Evolutionary conservation across 2,113 vertebrate genomes (phyloP), one percentile per base, ranked within the genome.

Genomic region (Corynorhinus townsendii): DNA sequence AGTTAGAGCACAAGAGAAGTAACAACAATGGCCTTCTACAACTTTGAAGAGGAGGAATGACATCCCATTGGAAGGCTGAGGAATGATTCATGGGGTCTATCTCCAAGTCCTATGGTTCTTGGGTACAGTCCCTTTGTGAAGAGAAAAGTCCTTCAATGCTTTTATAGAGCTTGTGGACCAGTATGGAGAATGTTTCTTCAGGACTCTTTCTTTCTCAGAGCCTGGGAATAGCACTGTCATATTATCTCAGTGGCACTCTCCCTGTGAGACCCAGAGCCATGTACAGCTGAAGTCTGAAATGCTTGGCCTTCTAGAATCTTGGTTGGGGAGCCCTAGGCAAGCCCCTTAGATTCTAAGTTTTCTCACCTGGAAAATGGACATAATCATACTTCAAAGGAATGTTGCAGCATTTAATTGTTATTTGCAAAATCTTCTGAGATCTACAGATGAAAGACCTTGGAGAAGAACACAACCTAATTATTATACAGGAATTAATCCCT

Each of bases 381-480:
- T 75, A 90, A 94, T 95, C 93, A 93, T 85, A 90, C 75, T 97
- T 95, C 96, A 97, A 96, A 96, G 83, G n/a, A 83, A 91, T 95
- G 82, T 96, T 96, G 89, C 84, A 97, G 96, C 40, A 82, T 80
- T 96, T 97, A 97, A 97, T 97, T 97, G 85, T 90, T 94, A 95
- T 90, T 96, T 97, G 86, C 56, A 93, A 95, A 93, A 59, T 33
- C 72, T 93, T 94, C 83, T 93, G 94, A 96, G 89, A 96, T 96
- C 80, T 93, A 43, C 35, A 96, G 97, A 97, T 97, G 94, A 97
- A 97, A 97, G 95, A 59, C 56, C n/a, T 92, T 64, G 35, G 83
- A 91, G 52, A 89, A 89, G 84, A 96, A 82, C 59, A 81, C 66
- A 84, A 54, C 91, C 49, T 20, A 47, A 54, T 96, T 86, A 96